Evolutionary conservation across 2,797 vertebrate species (phyloP).

Genomic region (Chiroxiphia lanceolata): DNA sequence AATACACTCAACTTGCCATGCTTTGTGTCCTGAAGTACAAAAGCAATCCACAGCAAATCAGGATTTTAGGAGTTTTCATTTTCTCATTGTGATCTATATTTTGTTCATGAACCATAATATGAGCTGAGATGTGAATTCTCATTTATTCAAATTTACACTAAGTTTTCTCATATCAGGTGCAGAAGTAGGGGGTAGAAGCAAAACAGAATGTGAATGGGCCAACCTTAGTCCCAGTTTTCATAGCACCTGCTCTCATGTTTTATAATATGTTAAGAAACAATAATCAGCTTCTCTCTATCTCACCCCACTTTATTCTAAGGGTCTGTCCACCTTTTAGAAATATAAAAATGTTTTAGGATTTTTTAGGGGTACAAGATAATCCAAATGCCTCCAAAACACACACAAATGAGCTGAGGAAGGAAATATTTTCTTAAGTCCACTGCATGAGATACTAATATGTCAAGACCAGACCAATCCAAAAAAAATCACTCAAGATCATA

Average conservation of each 20-base stretch:
- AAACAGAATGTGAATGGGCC: background rate
- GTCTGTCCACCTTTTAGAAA: background rate
- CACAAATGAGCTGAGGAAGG: background rate
- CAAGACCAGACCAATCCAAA: background rate
- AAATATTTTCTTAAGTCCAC: background rate
- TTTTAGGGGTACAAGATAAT: background rate
- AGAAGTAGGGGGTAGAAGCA: background rate
- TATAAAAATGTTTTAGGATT: background rate
- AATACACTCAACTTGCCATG: background rate
- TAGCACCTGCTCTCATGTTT: background rate
- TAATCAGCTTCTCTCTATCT: background rate
- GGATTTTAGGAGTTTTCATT: background rate
- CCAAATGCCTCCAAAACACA: background rate
- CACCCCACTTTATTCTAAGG: background rate
- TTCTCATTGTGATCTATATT: background rate
- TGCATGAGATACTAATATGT: background rate
- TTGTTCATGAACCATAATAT: background rate
- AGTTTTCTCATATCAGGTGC: background rate
- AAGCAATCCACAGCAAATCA: background rate
- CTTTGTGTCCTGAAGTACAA: background rate
- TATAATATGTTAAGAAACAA: background rate
- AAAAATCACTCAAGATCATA: rapidly evolving
- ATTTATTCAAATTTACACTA: background rate
- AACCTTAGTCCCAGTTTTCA: background rate
- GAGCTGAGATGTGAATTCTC: background rate